Base-by-base conservation (phyloP, 2,797 vertebrate species). In the Clarias platycephalus region DNA sequence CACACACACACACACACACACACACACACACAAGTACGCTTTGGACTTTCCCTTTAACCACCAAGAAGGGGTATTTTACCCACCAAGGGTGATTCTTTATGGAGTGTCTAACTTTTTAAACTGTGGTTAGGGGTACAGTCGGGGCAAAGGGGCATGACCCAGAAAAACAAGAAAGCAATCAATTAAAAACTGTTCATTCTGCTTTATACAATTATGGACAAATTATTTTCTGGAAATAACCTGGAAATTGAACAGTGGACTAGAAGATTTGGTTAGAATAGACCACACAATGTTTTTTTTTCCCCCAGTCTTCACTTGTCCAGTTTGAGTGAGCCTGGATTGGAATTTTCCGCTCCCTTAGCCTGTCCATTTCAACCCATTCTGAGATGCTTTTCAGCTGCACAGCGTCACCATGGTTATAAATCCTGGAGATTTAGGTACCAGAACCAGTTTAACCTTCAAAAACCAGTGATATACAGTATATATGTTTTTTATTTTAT, bases 11-110 rank as follows among this genome's bases (percentile, higher is more conserved):
- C 40, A 44, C 37, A 40, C 37, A 26, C 44, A 49, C 70, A 72
- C 40, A 16, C 63, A 28, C 53, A 15, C 76, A 28, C 66, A 62
- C 15, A 26, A 6, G 28, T 9, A 84, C 8, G 16, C 22, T 34
- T 37, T 64, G 66, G 72, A 86, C 85, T 83, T 83, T 58, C 85
- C 81, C 78, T 67, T 77, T 16, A 81, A 68, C 72, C 66, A 60
- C 67, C 55, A 40, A 67, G 63, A 62, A 80, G 37, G 53, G 66
- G 77, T 83, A 58, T 66, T 81, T 66, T 44, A 18, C 22, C 20
- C 24, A 72, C 70, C 24, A 24, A 72, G 55, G 10, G 31, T 77
- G 57, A n/a, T 60, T 78, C 55, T 62, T 28, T 34, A 13, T 3
- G 28, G 9, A 58, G 72, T n/a, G 26, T 28, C 6, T 28, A 13